Percentiles rank a stretch among this genome's conserved stretches.
Evolutionary conservation across 1,140 invertebrate genomes (phyloP).

Genomic region (Drosophila watanabei): DNA sequence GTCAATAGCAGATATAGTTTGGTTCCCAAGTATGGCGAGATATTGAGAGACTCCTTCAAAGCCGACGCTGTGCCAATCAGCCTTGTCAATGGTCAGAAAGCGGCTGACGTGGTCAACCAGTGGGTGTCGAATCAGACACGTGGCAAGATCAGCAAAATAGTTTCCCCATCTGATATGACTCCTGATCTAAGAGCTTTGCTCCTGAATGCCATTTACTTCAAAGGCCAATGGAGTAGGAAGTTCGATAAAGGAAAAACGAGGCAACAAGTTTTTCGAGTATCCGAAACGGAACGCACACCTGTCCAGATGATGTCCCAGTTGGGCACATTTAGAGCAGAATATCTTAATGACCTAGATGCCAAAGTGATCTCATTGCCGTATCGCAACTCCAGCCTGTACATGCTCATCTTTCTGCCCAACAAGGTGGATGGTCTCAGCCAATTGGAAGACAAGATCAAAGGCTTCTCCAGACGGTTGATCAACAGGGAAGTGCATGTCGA

Average conservation of each 20-base stretch:
- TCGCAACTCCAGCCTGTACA: background rate
- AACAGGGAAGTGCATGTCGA: background rate
- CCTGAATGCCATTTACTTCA: background rate
- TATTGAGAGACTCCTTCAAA: background rate
- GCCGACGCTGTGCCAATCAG: background rate
- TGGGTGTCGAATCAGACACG: background rate
- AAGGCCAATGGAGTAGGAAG: background rate
- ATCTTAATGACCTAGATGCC: background rate
- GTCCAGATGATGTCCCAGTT: background rate
- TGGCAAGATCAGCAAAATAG: background rate
- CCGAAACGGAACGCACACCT: accelerated
- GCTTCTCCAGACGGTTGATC: background rate
- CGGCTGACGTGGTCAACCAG: background rate
- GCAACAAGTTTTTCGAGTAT: background rate
- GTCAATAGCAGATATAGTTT: background rate
- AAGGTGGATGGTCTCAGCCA: background rate
- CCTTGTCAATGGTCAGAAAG: background rate
- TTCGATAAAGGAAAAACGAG: background rate
- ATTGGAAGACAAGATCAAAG: background rate
- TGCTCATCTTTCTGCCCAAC: background rate
- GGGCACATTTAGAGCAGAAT: background rate
- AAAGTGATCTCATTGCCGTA: background rate
- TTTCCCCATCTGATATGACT: accelerated
- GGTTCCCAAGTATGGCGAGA: background rate
- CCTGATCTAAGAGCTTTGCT: background rate